Percentiles rank a stretch among this genome's conserved stretches.
These are phyloP conservation scores for Sisor rabdophorus DNA, from an alignment of 2,113 vertebrate genomes.

Conservation along the genomic window DNA sequence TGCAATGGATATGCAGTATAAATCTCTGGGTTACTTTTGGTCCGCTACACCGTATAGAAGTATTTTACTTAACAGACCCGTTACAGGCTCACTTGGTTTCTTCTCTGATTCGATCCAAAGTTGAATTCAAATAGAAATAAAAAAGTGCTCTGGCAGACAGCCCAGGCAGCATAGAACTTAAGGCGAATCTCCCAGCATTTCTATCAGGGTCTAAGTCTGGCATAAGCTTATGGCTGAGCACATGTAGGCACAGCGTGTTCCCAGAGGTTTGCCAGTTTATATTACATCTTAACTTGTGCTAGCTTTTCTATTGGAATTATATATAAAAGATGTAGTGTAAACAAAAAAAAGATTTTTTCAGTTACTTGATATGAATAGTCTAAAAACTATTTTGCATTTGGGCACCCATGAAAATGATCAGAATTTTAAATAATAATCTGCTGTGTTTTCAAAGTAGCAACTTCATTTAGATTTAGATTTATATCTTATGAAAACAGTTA, in stretches of 20 bases:
- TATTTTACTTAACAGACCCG: slow-evolving; percentile 22
- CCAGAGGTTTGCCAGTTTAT: neutral
- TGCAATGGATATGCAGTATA: too few relatives aligned
- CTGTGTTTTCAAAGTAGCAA: too few relatives aligned
- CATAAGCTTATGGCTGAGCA: slow-evolving; percentile 21
- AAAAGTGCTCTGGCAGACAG: slow-evolving; percentile 30
- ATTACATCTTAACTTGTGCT: slow-evolving; percentile 14
- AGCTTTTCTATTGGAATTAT: neutral
- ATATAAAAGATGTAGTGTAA: neutral
- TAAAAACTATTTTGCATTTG: too few relatives aligned
- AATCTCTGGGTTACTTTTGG: too few relatives aligned
- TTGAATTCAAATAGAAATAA: slow-evolving; percentile 24
- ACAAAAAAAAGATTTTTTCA: neutral
- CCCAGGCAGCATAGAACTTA: slow-evolving; percentile 26
- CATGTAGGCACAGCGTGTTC: neutral
- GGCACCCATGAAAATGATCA: too few relatives aligned
- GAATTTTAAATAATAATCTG: too few relatives aligned
- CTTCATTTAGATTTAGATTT: too few relatives aligned
- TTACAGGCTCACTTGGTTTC: slow-evolving; percentile 19
- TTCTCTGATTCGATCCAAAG: slow-evolving; percentile 5
- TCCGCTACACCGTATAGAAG: too few relatives aligned
- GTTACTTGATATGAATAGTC: neutral
- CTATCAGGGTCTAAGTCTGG: slow-evolving; percentile 5
- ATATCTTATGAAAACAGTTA: too few relatives aligned
- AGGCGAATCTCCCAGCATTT: slow-evolving; percentile 37